phyloP scores from a whole-genome alignment of 2,113 vertebrate species.

The Dipodomys merriami region DNA sequence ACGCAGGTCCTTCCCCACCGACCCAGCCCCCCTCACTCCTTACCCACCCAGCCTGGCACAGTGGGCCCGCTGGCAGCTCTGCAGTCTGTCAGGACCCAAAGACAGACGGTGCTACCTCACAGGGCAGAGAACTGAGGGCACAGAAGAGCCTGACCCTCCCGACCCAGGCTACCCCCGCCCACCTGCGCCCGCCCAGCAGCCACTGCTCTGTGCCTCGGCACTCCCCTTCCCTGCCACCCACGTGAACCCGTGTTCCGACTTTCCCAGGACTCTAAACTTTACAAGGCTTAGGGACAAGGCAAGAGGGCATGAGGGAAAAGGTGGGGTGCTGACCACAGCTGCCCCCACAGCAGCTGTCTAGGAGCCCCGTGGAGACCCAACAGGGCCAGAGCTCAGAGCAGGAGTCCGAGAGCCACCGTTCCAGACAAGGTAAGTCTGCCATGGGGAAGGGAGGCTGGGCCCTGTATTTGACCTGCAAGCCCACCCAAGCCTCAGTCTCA shows the following conservation, averaged over 20 bases:
- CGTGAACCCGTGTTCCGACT: too few species aligned
- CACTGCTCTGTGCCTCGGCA: background rate
- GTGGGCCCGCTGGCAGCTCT: background rate
- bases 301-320: fast-evolving
- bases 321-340: background rate
- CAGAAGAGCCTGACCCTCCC: too few species aligned
- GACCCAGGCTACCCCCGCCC: too few species aligned
- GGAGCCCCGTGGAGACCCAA: too few species aligned
- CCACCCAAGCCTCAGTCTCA: too few species aligned
- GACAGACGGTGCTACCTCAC: fast-evolving
- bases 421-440: too few species aligned
- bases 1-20: background rate
- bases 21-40: background rate
- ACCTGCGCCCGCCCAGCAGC: too few species aligned
- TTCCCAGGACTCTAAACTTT: background rate
- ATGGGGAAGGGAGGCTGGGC: too few species aligned
- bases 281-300: background rate
- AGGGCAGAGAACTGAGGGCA: background rate
- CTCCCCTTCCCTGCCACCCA: background rate
- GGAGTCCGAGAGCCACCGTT: too few species aligned
- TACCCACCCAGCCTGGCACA: background rate
- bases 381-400: too few species aligned
- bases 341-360: too few species aligned
- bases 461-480: too few species aligned
- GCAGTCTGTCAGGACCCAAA: background rate